Percentiles rank a stretch among this genome's conserved stretches.
phyloP scores from a whole-genome alignment of 2,888 invertebrate genomes.

The Dryadula phaetusa region DNA sequence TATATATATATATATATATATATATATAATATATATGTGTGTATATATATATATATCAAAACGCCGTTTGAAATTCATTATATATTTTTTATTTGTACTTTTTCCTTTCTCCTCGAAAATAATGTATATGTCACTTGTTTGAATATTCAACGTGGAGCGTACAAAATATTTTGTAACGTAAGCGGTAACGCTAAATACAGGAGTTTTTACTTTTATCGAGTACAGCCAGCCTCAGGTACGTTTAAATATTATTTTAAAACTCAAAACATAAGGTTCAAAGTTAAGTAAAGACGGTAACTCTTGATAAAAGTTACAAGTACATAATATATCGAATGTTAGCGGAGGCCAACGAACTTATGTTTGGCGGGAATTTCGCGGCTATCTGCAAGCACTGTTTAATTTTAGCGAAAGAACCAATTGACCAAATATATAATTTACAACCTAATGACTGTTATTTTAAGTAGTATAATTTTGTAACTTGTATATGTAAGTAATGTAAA shows the following conservation, averaged over 20 bases:
- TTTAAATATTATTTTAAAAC: conserved; percentile 27
- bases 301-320: conserved; percentile 34
- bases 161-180: conserved; percentile 54
- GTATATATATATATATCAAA: not conserved
- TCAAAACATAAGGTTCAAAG: conserved; percentile 25
- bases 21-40: not conserved
- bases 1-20: no score
- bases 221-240: conserved; percentile 39
- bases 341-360: conserved; percentile 50
- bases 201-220: conserved; percentile 79
- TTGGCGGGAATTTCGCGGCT: conserved; percentile 53
- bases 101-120: conserved; percentile 33
- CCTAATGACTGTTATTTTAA: not conserved
- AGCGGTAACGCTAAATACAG: conserved; percentile 61
- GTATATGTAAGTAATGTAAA: conserved; percentile 1
- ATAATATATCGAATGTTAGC: conserved; percentile 38
- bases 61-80: not conserved
- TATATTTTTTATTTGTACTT: conserved; percentile 11
- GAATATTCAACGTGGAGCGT: conserved; percentile 45
- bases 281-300: conserved; percentile 11
- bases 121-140: conserved; percentile 44
- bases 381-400: conserved; percentile 34
- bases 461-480: not conserved
- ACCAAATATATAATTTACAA: not conserved
- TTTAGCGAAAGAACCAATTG: conserved; percentile 25